Evolutionary conservation across 2,113 vertebrate species (phyloP).

Genomic region (Poeciliopsis prolifica): DNA sequence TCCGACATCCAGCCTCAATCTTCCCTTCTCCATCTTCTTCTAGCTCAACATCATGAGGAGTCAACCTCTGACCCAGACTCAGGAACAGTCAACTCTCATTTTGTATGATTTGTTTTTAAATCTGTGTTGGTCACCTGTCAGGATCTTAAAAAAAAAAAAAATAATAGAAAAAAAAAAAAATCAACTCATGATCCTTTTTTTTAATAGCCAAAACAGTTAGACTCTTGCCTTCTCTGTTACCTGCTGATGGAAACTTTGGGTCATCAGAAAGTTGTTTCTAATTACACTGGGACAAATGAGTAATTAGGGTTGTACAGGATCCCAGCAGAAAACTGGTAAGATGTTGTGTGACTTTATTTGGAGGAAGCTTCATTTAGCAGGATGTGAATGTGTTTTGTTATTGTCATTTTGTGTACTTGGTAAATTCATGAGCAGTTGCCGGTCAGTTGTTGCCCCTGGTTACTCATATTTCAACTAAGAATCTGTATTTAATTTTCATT

Average conservation of each 20-base stretch:
- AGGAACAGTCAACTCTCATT: slow-evolving; percentile 65
- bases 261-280: slow-evolving; percentile 15
- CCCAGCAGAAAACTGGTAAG: slow-evolving; percentile 20
- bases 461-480: slow-evolving; percentile 19
- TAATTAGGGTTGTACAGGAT: background rate
- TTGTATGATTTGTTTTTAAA: slow-evolving; percentile 54
- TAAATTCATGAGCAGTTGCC: slow-evolving; percentile 16
- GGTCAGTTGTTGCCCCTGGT: slow-evolving; percentile 22
- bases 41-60: slow-evolving; percentile 35
- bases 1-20: slow-evolving; percentile 14
- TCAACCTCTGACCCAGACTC: slow-evolving; percentile 67
- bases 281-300: background rate
- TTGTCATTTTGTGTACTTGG: slow-evolving; percentile 16
- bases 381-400: slow-evolving; percentile 20
- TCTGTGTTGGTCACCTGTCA: slow-evolving; percentile 26
- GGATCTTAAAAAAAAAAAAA: slow-evolving; percentile 29
- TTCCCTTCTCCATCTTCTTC: slow-evolving; percentile 4
- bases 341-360: slow-evolving; percentile 9
- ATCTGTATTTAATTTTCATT: slow-evolving; percentile 68
- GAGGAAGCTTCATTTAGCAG: slow-evolving; percentile 18
- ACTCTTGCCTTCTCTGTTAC: slow-evolving; percentile 29
- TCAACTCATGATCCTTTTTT: slow-evolving; percentile 19
- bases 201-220: slow-evolving; percentile 2
- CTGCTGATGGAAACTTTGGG: slow-evolving; percentile 20
- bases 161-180: no score